These are phyloP conservation scores for Hippocampus barbouri DNA, from an alignment of 2,113 vertebrate genomes.

Conservation along the genomic window DNA sequence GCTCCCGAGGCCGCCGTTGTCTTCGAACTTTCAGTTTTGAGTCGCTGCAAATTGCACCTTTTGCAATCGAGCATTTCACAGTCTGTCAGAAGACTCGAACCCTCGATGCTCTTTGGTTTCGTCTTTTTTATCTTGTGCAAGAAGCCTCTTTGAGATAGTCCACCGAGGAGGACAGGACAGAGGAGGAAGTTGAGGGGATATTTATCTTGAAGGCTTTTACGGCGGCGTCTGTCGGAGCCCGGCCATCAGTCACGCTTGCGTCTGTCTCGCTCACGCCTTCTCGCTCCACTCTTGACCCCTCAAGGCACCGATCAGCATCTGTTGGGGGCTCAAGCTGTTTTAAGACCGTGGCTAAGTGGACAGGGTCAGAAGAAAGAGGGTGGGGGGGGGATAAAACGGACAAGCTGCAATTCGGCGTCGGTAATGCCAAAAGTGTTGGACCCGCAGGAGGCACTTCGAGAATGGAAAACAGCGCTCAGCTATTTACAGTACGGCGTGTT, in stretches of 20 bases:
- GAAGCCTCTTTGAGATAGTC: neutral
- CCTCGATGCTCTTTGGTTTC: neutral
- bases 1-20: too few species aligned
- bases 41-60: neutral
- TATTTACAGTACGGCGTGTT: slow-evolving; percentile 6
- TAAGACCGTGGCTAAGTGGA: slow-evolving; percentile 29
- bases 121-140: neutral
- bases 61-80: neutral
- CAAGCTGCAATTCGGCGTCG: neutral
- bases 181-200: slow-evolving; percentile 29
- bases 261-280: slow-evolving; percentile 22
- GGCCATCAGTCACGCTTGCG: slow-evolving; percentile 23
- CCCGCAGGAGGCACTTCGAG: neutral
- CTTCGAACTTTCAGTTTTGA: too few species aligned
- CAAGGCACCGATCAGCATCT: slow-evolving; percentile 38
- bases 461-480: neutral
- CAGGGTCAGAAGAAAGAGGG: slow-evolving; percentile 13
- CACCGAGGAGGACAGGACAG: neutral
- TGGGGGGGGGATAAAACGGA: neutral
- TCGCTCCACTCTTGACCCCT: slow-evolving; percentile 22
- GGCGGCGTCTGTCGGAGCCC: slow-evolving; percentile 49
- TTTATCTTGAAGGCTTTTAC: slow-evolving; percentile 56
- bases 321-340: slow-evolving; percentile 47
- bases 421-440: neutral
- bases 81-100: too few species aligned